Evolutionary conservation across 2,888 invertebrate species (phyloP), one percentile per base, ranked within the genome.

Genomic region (Rhagophthalmus giganteus): DNA sequence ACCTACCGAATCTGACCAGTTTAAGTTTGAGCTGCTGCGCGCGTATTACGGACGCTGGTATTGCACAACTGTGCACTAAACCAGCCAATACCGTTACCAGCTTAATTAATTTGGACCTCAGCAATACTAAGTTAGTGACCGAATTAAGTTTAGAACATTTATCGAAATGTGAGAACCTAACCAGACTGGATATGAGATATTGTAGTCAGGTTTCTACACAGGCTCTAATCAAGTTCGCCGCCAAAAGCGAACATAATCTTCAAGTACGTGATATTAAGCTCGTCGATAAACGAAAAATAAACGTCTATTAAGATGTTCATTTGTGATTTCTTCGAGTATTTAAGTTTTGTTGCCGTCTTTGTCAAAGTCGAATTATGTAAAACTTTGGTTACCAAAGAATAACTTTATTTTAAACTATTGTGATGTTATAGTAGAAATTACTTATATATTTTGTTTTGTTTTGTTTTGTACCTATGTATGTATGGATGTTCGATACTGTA

Each of bases 21-120:
- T 75, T 95, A 61, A 90, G 93, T 76, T 79, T 95, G 60, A 84
- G 91, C 57, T 89, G 90, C 45, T 95, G 95, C 74, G 87, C 89
- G 47, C 82, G 92, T 13, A 82, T 95, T 27, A 91, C 93, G 0
- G 94, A 95, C 73, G 90, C 92, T 7, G 94, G 94, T 33, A 88
- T 94, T 35, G 91, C 92, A 14, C 91, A 92, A 74, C 78, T 94
- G 31, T 87, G 88, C 39, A 87, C 90, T 52, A 81, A 84, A 16
- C 85, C 87, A 52, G 84, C 85, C n/a, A 78, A 76, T 31, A 84
- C 85, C 13, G 83, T 85, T n/a, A 75, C 75, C 9, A 84, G 84
- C 40, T 77, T 94, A 55, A 79, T 82, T 52, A 84, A 85, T 56
- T 78, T 94, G 24, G 90, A 92, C 73, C 77, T 94, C 60, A 88